Evolutionary conservation across 2,113 vertebrate genomes (phyloP).

Genomic region (Agapornis roseicollis): DNA sequence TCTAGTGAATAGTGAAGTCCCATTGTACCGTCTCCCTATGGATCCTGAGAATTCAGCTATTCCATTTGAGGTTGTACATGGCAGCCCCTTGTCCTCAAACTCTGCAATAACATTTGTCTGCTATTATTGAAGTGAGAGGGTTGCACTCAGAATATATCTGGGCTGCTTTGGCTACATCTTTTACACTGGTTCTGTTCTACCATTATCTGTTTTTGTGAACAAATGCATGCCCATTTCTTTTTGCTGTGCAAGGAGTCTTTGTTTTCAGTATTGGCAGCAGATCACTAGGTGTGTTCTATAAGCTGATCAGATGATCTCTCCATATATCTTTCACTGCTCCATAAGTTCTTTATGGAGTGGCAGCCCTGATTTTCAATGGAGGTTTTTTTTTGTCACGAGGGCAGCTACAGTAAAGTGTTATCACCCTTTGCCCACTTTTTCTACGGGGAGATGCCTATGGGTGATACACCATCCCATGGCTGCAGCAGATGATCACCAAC

Average conservation of each 20-base stretch:
- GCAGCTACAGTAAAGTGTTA: background rate
- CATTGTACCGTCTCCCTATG: background rate
- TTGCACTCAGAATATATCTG: background rate
- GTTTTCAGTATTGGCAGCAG: background rate
- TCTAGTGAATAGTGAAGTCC: background rate
- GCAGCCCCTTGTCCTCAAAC: background rate
- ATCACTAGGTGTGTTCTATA: background rate
- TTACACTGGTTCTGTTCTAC: background rate
- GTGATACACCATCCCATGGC: background rate
- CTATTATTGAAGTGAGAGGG: background rate
- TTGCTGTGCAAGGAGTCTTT: background rate
- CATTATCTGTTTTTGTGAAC: background rate
- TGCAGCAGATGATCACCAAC: background rate
- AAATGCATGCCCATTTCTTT: background rate
- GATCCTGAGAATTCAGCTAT: background rate
- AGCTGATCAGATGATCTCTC: background rate
- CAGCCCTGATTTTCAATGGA: background rate
- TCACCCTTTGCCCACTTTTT: background rate
- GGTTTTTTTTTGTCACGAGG: background rate
- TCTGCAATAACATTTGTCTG: background rate
- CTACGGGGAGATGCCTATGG: background rate
- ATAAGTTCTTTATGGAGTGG: background rate
- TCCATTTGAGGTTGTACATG: background rate
- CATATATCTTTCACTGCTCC: rapidly evolving
- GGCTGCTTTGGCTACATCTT: background rate